A percentile compares a stretch with the other conserved stretches of the same genome.
These are phyloP conservation scores for Poecilia latipinna DNA, from an alignment of 2,113 vertebrate genomes.

Conservation along the genomic window DNA sequence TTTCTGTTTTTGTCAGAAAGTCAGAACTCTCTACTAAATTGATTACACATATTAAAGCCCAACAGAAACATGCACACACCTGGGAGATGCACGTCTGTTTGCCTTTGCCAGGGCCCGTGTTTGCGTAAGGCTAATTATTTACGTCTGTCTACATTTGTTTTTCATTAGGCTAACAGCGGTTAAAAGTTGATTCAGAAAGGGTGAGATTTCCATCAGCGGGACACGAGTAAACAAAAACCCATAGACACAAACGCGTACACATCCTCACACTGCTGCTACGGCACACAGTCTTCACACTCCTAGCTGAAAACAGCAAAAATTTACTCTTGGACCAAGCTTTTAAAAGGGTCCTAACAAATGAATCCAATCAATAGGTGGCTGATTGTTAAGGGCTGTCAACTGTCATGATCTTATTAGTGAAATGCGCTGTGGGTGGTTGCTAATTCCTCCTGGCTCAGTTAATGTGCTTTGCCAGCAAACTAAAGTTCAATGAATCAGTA, in stretches of 20 bases:
- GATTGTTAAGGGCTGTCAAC: constrained; percentile 64
- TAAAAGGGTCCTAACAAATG: constrained; percentile 63
- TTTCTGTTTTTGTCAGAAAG: not conserved
- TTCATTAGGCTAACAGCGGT: constrained; percentile 74
- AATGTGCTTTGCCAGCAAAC: constrained; percentile 62
- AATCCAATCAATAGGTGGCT: constrained; percentile 65
- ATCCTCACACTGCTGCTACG: constrained; percentile 10
- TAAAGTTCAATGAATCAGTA: constrained; percentile 51
- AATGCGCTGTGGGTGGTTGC: constrained; percentile 59
- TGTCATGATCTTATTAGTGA: constrained; percentile 70
- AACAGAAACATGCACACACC: constrained; percentile 14
- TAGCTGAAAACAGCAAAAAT: constrained; percentile 10
- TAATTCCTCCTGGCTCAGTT: constrained; percentile 53
- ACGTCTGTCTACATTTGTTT: constrained; percentile 61
- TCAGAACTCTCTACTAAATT: constrained; percentile 17
- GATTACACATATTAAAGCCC: constrained; percentile 13
- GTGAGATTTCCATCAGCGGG: constrained; percentile 61
- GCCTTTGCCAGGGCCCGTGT: constrained; percentile 22
- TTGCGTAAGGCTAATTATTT: constrained; percentile 61
- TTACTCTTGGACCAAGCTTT: constrained; percentile 40
- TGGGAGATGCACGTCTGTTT: constrained; percentile 18
- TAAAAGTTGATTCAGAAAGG: constrained; percentile 68
- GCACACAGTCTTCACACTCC: not conserved
- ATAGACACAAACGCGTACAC: constrained; percentile 31
- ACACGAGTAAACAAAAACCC: constrained; percentile 59